phyloP scores from a whole-genome alignment of 2,888 invertebrate species.

The Chrysina gloriosa region DNA sequence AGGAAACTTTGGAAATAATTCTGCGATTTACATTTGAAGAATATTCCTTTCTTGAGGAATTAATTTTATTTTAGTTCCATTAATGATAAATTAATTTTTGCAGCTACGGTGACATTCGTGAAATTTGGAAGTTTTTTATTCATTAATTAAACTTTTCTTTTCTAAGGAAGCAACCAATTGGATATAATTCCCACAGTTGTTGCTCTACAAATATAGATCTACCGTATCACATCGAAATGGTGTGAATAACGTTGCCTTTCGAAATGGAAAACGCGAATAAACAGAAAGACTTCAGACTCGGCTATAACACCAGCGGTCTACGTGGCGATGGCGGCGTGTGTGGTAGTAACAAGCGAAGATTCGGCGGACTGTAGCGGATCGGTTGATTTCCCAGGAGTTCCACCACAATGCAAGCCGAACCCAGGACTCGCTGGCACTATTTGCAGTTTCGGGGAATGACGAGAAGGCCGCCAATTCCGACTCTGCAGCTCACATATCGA shows the following conservation, averaged over 20 bases:
- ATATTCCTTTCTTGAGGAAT: too few relatives aligned
- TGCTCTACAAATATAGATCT: not conserved
- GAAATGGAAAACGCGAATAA: slow-evolving; percentile 2
- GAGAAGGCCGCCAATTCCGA: slow-evolving; percentile 50
- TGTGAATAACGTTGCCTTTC: not conserved
- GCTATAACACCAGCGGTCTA: slow-evolving; percentile 3
- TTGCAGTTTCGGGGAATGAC: slow-evolving; percentile 54
- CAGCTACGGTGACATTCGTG: too few relatives aligned
- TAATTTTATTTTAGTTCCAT: too few relatives aligned
- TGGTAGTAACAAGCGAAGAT: slow-evolving; percentile 33
- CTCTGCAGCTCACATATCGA: slow-evolving; percentile 47
- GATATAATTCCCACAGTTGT: too few relatives aligned
- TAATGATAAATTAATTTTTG: too few relatives aligned
- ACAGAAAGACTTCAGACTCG: not conserved
- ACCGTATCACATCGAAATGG: not conserved
- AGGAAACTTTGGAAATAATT: too few relatives aligned
- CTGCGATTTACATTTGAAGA: too few relatives aligned
- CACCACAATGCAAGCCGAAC: slow-evolving; percentile 55
- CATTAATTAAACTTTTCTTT: too few relatives aligned
- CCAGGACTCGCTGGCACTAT: slow-evolving; percentile 50
- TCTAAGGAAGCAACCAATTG: too few relatives aligned
- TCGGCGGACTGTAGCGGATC: slow-evolving; percentile 18
- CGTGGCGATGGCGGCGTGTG: not conserved
- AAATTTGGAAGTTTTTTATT: too few relatives aligned
- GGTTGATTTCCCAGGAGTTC: slow-evolving; percentile 58